Evolutionary conservation across 1,140 invertebrate species (phyloP).

Genomic region (Frieseomelitta varia): DNA sequence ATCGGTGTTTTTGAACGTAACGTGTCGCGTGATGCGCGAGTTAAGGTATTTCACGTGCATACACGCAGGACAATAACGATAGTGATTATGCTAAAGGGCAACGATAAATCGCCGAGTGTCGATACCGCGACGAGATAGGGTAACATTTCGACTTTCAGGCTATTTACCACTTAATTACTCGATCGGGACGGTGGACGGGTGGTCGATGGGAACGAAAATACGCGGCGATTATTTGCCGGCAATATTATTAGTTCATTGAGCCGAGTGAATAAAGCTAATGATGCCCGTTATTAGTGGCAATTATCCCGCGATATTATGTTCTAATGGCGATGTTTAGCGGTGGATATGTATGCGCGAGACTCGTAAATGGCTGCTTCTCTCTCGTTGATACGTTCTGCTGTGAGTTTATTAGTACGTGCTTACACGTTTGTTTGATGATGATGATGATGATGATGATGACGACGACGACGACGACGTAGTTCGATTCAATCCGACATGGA

Average conservation of each 20-base stretch:
- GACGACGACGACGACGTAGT: not conserved
- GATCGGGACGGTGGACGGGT: conserved; percentile 6
- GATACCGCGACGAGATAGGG: conserved; percentile 56
- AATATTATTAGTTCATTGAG: conserved; percentile 33
- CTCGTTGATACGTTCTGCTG: not conserved
- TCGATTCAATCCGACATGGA: not conserved
- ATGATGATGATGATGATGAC: too few species aligned
- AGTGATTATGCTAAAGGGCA: conserved; percentile 71
- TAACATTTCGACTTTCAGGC: conserved; percentile 55
- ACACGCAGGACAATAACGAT: conserved; percentile 62
- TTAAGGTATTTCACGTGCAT: conserved; percentile 47
- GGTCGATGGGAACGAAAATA: conserved; percentile 13
- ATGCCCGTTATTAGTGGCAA: not conserved
- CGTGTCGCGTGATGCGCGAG: conserved; percentile 24
- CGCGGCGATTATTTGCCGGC: conserved; percentile 27
- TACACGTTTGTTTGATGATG: not conserved
- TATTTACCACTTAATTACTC: conserved; percentile 61
- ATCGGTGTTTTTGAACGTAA: not conserved
- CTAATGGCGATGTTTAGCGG: conserved; percentile 1
- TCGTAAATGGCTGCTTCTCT: not conserved
- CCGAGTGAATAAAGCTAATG: conserved; percentile 24
- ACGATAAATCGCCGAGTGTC: conserved; percentile 52
- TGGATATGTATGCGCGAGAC: not conserved
- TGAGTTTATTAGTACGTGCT: not conserved
- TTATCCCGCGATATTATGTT: not conserved